These are phyloP conservation scores for Melopsittacus undulatus DNA, from an alignment of 2,797 vertebrate species.

Conservation along the genomic window DNA sequence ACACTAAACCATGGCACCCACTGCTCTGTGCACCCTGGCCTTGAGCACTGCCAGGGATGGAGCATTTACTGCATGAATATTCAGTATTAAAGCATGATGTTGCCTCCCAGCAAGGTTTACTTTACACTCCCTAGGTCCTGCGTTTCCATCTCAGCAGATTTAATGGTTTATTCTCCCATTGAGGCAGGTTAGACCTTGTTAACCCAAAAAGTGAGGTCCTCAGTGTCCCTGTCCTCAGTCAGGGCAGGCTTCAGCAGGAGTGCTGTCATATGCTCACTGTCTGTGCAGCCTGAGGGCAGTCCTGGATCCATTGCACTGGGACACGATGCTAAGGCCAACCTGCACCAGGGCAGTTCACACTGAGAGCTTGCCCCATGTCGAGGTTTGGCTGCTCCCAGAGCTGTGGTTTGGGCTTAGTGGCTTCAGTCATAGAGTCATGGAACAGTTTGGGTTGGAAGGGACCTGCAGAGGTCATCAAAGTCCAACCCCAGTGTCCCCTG, in stretches of 20 bases:
- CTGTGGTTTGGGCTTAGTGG: not conserved
- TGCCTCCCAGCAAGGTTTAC: not conserved
- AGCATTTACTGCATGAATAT: not conserved
- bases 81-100: fast-evolving
- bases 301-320: not conserved
- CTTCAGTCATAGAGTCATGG: not conserved
- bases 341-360: not conserved
- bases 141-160: not conserved
- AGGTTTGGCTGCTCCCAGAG: not conserved
- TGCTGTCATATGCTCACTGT: fast-evolving
- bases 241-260: not conserved
- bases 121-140: not conserved
- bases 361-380: fast-evolving
- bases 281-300: fast-evolving
- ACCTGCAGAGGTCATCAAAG: not conserved
- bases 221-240: not conserved
- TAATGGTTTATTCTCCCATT: not conserved
- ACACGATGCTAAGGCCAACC: not conserved
- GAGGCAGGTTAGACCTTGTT: not conserved
- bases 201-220: not conserved
- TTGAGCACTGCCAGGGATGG: not conserved
- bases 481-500: not conserved
- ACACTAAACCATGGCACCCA: not conserved
- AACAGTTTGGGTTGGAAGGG: not conserved
- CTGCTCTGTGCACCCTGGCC: not conserved